Percentiles rank a stretch among this genome's conserved stretches.
Evolutionary conservation across 2,797 vertebrate species (phyloP).

Genomic region (Mionectes olivaceus): DNA sequence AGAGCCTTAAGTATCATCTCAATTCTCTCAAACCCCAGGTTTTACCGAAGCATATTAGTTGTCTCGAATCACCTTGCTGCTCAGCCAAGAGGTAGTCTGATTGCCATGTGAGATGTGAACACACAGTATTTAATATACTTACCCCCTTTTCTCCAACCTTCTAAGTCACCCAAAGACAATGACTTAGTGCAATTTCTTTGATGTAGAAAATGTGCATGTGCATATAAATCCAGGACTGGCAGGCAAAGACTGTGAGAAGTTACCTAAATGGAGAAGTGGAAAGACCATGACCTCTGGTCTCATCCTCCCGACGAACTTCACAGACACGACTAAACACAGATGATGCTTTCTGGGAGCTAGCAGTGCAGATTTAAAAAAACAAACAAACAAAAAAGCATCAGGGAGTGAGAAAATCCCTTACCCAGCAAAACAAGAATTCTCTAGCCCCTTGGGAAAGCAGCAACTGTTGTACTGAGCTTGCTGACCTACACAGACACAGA

Average conservation of each 20-base stretch:
- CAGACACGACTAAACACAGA: conserved; percentile 89
- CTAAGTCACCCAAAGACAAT: conserved; percentile 31
- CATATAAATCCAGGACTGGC: conserved; percentile 19
- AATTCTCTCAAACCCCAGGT: background rate
- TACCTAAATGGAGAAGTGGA: conserved; percentile 80
- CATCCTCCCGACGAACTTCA: conserved; percentile 84
- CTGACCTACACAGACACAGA: background rate
- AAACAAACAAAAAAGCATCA: background rate
- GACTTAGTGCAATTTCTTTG: conserved; percentile 31
- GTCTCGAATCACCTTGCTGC: background rate
- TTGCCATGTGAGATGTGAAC: background rate
- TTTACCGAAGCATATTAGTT: background rate
- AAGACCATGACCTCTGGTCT: conserved; percentile 69
- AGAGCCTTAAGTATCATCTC: background rate
- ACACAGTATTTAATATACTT: background rate
- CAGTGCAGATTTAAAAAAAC: conserved; percentile 36
- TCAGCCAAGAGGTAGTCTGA: background rate
- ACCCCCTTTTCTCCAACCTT: background rate
- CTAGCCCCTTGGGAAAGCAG: background rate
- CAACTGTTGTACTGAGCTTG: background rate
- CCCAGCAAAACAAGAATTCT: background rate
- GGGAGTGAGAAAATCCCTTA: conserved; percentile 8
- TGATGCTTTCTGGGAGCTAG: conserved; percentile 77
- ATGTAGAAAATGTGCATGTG: background rate
- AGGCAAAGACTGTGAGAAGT: conserved; percentile 32